phyloP scores from a whole-genome alignment of 2,888 invertebrate species.

The Sphinx pinastri region DNA sequence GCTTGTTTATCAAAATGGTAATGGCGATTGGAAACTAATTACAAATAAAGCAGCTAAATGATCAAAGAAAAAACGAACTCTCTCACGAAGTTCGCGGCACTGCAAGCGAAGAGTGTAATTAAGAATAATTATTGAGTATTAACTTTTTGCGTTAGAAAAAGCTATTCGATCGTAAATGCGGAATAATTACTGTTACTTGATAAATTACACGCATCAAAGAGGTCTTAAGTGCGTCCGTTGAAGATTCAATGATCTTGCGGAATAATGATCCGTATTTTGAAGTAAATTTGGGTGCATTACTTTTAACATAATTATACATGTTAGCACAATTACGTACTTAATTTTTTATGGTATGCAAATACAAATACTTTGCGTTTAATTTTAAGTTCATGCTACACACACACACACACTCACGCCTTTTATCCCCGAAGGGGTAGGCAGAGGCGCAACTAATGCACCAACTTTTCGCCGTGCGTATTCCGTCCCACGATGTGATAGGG shows the following conservation, averaged over 20 bases:
- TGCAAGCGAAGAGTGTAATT: constrained; percentile 56
- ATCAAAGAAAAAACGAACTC: constrained; percentile 42
- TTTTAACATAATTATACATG: too few relatives aligned
- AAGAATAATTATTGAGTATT: constrained; percentile 65
- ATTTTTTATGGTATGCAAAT: too few relatives aligned
- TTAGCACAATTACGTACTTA: too few relatives aligned
- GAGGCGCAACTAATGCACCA: too few relatives aligned
- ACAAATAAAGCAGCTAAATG: constrained; percentile 28
- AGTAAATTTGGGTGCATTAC: too few relatives aligned
- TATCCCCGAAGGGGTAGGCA: too few relatives aligned
- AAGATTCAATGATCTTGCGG: background rate
- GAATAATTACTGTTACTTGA: constrained; percentile 40
- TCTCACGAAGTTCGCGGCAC: constrained; percentile 54
- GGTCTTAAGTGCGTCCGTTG: constrained; percentile 31
- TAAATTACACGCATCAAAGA: constrained; percentile 26
- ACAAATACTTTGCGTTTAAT: too few relatives aligned
- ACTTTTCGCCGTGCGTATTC: too few relatives aligned
- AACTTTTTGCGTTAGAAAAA: constrained; percentile 66
- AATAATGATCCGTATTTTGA: background rate
- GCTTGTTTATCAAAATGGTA: too few relatives aligned
- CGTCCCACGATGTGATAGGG: too few relatives aligned
- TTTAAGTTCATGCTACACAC: too few relatives aligned
- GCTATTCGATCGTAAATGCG: constrained; percentile 55
- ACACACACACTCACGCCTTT: too few relatives aligned
- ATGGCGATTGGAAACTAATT: background rate